A percentile compares a stretch with the other conserved stretches of the same genome.
Evolutionary conservation across 1,140 invertebrate species (phyloP).

Genomic region (Temnothorax curvispinosus): DNA sequence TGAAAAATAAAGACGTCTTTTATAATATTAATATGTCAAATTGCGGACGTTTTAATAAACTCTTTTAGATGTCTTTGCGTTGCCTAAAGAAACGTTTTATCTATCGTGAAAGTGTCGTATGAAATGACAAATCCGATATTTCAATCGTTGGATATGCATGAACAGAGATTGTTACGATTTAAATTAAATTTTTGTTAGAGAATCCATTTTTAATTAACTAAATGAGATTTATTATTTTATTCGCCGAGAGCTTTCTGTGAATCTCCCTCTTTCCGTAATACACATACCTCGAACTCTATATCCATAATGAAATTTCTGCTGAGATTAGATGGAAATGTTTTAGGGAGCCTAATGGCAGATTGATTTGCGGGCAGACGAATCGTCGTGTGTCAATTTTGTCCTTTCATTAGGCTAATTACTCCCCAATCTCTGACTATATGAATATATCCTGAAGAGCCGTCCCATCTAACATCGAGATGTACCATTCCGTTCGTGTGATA

Average conservation of each 20-base stretch:
- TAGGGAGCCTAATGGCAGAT: background rate
- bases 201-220: background rate
- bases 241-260: background rate
- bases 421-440: background rate
- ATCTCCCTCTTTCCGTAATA: background rate
- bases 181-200: background rate
- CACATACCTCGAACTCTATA: background rate
- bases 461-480: background rate
- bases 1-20: constrained; percentile 10
- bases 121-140: background rate
- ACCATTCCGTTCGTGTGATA: constrained; percentile 19
- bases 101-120: background rate
- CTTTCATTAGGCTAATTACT: constrained; percentile 46
- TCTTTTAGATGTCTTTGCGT: background rate
- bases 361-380: background rate
- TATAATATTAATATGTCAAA: background rate
- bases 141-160: background rate
- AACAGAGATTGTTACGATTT: background rate
- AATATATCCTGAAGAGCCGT: background rate
- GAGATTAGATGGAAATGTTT: constrained; percentile 23
- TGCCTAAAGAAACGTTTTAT: background rate
- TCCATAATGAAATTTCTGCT: background rate
- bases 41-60: background rate
- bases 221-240: background rate
- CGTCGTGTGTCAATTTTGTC: constrained; percentile 4